phyloP scores from a whole-genome alignment of 1,140 invertebrate species.

The Drosophila murphyi region DNA sequence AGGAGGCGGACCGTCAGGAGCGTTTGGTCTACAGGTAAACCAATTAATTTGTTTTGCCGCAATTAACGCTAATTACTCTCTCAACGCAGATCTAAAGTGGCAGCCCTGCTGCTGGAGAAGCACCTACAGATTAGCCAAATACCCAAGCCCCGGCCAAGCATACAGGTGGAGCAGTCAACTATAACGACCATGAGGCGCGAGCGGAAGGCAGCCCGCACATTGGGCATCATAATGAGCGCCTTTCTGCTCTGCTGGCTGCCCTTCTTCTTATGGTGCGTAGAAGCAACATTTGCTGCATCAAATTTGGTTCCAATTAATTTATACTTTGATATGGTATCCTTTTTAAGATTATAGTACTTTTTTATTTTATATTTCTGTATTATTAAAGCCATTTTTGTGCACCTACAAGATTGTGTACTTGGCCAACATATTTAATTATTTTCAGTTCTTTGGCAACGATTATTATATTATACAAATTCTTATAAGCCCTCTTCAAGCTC shows the following conservation, averaged over 20 bases:
- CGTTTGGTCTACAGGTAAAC: slow-evolving; percentile 93
- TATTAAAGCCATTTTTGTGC: not conserved
- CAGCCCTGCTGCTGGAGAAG: slow-evolving; percentile 92
- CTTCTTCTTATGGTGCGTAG: slow-evolving; percentile 94
- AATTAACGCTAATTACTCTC: slow-evolving; percentile 68
- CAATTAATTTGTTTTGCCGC: slow-evolving; percentile 35
- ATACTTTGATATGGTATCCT: not conserved
- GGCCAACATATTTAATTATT: too few species aligned
- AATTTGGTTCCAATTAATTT: not conserved
- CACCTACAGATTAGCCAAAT: slow-evolving; percentile 95
- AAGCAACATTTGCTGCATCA: slow-evolving; percentile 1
- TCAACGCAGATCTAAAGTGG: slow-evolving; percentile 90
- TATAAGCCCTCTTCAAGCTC: not conserved
- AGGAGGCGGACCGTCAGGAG: slow-evolving; percentile 96
- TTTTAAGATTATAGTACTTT: not conserved
- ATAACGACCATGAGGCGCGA: slow-evolving; percentile 94
- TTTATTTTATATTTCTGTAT: not conserved
- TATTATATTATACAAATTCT: too few species aligned
- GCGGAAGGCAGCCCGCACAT: slow-evolving; percentile 96
- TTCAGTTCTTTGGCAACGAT: not conserved
- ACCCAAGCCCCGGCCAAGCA: slow-evolving; percentile 88
- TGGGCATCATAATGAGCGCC: slow-evolving; percentile 97
- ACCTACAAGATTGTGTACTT: too few species aligned
- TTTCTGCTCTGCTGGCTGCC: slow-evolving; percentile 97
- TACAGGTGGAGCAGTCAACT: slow-evolving; percentile 87